phyloP scores from a whole-genome alignment of 2,113 vertebrate genomes.

The Sapajus apella region DNA sequence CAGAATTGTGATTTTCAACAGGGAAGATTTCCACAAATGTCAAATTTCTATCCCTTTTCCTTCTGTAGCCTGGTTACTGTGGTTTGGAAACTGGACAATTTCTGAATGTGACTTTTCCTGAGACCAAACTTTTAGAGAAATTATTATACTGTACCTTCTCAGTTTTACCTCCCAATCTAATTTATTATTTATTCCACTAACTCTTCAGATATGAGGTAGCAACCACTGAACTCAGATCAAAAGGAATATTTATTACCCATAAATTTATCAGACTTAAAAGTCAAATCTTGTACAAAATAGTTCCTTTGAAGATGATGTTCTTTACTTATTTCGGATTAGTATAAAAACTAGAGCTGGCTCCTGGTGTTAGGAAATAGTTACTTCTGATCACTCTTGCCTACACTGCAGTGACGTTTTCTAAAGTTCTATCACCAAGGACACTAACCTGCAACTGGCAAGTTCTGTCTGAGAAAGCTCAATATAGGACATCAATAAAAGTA shows the following conservation, averaged over 20 bases:
- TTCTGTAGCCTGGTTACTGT: not conserved
- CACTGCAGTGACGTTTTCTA: constrained; percentile 75
- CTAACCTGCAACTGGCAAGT: constrained; percentile 45
- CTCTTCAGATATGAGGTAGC: constrained; percentile 48
- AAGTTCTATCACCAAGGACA: constrained; percentile 66
- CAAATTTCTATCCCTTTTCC: not conserved
- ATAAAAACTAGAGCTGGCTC: constrained; percentile 67
- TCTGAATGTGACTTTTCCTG: constrained; percentile 41
- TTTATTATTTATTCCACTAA: constrained; percentile 67
- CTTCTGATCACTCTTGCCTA: constrained; percentile 78
- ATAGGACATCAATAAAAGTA: constrained; percentile 2
- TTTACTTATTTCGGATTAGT: constrained; percentile 81
- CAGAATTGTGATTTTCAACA: not conserved
- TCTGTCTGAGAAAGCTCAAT: constrained; percentile 56
- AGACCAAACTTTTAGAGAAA: constrained; percentile 20
- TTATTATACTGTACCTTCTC: not conserved
- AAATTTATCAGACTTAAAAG: constrained; percentile 78
- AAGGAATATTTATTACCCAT: constrained; percentile 75
- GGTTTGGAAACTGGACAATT: not conserved
- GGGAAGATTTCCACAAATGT: not conserved
- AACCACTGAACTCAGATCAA: constrained; percentile 77
- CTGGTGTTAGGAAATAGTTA: constrained; percentile 67
- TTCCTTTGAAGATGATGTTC: constrained; percentile 79
- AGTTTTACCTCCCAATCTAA: constrained; percentile 63
- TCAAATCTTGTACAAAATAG: constrained; percentile 66